Evolutionary conservation across 2,797 vertebrate genomes (phyloP).

Genomic region (Brotogeris chrysoptera): DNA sequence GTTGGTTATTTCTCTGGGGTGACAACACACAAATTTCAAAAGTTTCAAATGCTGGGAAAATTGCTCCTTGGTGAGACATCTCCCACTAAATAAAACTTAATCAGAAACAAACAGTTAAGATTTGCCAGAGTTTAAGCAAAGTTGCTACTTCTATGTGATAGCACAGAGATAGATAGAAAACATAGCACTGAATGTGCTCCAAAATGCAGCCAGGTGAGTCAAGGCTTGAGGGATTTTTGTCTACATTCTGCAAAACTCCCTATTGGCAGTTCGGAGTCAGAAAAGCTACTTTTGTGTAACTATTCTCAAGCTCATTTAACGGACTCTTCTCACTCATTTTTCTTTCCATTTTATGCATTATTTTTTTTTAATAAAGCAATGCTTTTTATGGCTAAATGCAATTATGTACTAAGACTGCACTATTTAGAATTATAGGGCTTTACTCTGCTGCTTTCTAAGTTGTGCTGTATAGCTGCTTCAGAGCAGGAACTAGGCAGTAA

Average conservation of each 20-base stretch:
- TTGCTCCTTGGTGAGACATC: neutral
- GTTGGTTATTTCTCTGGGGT: neutral
- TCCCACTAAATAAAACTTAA: neutral
- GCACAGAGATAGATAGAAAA: neutral
- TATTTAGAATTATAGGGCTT: neutral
- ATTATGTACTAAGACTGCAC: rapidly evolving
- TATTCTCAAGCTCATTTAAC: neutral
- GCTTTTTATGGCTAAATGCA: neutral
- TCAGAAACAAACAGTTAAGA: neutral
- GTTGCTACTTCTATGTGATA: neutral
- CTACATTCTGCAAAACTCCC: neutral
- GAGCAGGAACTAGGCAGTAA: neutral
- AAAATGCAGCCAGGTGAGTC: neutral
- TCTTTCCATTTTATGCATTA: neutral
- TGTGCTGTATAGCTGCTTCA: neutral
- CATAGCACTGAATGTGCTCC: neutral
- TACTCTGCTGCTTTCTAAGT: neutral
- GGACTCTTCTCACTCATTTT: neutral
- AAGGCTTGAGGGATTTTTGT: neutral
- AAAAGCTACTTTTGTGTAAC: neutral
- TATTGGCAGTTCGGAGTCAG: neutral
- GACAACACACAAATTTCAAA: neutral
- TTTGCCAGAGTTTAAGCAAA: neutral
- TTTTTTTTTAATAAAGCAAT: neutral
- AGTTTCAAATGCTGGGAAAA: neutral